Percentiles rank a stretch among this genome's conserved stretches.
Conservation (phyloP, 2,888 invertebrate species). For the Morinoia aosen region DNA sequence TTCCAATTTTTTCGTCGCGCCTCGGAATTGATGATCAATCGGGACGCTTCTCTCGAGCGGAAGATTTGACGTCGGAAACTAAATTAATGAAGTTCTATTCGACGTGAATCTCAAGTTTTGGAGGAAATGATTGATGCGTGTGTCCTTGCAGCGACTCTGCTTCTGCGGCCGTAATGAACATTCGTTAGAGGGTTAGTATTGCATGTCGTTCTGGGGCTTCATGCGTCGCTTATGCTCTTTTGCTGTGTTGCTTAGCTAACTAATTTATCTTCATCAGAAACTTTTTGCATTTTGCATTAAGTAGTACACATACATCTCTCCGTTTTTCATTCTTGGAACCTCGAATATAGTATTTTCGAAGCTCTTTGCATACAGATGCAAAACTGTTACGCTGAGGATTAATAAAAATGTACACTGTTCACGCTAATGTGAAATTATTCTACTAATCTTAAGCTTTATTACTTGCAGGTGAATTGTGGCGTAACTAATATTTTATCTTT, state of each 20-base stretch:
- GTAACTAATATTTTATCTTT: not conserved
- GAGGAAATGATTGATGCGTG: not conserved
- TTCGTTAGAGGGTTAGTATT: not conserved
- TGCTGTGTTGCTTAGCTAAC: too few species aligned
- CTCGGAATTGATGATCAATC: not conserved
- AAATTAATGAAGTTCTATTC: slow-evolving; percentile 10
- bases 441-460: not conserved
- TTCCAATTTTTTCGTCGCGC: not conserved
- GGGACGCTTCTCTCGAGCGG: not conserved
- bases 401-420: not conserved
- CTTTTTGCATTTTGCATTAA: not conserved
- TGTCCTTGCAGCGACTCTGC: not conserved
- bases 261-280: not conserved
- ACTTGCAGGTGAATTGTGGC: not conserved
- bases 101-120: not conserved
- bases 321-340: not conserved
- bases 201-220: not conserved
- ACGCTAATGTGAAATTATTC: not conserved
- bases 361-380: not conserved
- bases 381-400: not conserved
- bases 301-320: not conserved
- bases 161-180: not conserved
- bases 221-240: too few species aligned
- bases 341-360: not conserved
- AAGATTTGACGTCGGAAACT: slow-evolving; percentile 2